phyloP scores from a whole-genome alignment of 1,140 invertebrate genomes.

The Parapsyche elsis region DNA sequence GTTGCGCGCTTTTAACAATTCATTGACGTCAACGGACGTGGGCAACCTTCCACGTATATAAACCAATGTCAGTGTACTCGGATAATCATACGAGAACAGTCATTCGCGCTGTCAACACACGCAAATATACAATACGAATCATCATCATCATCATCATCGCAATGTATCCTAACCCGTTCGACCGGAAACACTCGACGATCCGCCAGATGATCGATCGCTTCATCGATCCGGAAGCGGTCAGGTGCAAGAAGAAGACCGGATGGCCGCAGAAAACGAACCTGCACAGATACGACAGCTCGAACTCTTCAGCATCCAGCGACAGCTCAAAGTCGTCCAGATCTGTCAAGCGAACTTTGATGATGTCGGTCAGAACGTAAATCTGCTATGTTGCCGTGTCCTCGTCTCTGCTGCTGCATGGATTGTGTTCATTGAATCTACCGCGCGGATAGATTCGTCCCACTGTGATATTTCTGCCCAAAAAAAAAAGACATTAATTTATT shows the following conservation, averaged over 20 bases:
- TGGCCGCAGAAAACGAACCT: constrained; percentile 48
- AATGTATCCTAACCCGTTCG: constrained; percentile 81
- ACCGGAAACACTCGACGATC: constrained; percentile 78
- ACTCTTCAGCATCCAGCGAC: constrained; percentile 45
- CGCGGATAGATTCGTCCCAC: no score
- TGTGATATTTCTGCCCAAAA: no score
- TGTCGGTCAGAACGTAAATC: no score
- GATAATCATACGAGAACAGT: neutral
- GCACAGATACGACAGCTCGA: constrained; percentile 51
- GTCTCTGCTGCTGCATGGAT: no score
- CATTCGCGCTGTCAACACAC: neutral
- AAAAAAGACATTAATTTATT: no score
- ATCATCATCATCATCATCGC: neutral
- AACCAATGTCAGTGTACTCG: neutral
- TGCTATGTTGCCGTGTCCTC: no score
- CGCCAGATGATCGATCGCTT: constrained; percentile 75
- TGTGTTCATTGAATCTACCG: no score
- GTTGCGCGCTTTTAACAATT: neutral
- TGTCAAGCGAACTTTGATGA: no score
- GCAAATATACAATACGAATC: neutral
- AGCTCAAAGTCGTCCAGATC: neutral
- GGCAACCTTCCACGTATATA: constrained; percentile 5
- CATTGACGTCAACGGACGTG: constrained; percentile 6
- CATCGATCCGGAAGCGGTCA: constrained; percentile 64
- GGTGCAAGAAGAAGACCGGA: constrained; percentile 46